Percentiles rank a stretch among this genome's conserved stretches.
These are phyloP conservation scores for Bedellia somnulentella DNA, from an alignment of 2,888 invertebrate species.

Conservation along the genomic window DNA sequence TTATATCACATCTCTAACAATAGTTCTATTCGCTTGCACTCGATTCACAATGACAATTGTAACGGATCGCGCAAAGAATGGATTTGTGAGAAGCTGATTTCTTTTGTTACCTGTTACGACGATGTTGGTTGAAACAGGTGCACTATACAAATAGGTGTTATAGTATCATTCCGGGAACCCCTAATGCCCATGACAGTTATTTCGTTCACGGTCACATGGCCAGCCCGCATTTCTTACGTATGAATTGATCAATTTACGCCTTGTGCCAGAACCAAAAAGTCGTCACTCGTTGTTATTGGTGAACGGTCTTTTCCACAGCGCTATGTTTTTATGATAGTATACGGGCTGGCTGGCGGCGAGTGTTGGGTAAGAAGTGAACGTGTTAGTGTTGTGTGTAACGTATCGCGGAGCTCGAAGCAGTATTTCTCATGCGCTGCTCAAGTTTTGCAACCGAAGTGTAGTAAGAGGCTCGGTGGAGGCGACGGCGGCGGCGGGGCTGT, in stretches of 20 bases:
- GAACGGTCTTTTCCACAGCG: too few species aligned
- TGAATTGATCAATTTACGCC: too few species aligned
- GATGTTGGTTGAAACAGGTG: too few species aligned
- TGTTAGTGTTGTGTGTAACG: conserved; percentile 45
- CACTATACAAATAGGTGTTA: too few species aligned
- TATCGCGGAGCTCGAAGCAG: conserved; percentile 33
- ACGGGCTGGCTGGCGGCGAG: conserved; percentile 15
- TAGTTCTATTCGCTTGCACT: conserved; percentile 27
- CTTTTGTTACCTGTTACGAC: conserved; percentile 24
- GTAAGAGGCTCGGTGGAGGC: conserved; percentile 35
- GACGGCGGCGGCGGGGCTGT: conserved; percentile 10
- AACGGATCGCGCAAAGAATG: conserved; percentile 30
- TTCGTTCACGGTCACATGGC: too few species aligned
- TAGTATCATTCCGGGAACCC: too few species aligned
- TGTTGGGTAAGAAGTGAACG: conserved; percentile 54
- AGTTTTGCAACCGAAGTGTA: conserved; percentile 42
- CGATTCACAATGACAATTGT: conserved; percentile 32
- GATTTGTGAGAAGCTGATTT: conserved; percentile 22
- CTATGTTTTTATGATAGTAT: conserved; percentile 20
- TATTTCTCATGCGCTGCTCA: conserved; percentile 40
- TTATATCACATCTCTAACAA: conserved; percentile 35
- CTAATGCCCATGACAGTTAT: too few species aligned
- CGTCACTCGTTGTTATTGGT: too few species aligned
- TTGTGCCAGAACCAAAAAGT: too few species aligned
- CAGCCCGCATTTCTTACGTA: too few species aligned